Evolutionary conservation across 2,113 vertebrate genomes (phyloP), one percentile per base, ranked within the genome.

Genomic region (Leucopsar rothschildi): DNA sequence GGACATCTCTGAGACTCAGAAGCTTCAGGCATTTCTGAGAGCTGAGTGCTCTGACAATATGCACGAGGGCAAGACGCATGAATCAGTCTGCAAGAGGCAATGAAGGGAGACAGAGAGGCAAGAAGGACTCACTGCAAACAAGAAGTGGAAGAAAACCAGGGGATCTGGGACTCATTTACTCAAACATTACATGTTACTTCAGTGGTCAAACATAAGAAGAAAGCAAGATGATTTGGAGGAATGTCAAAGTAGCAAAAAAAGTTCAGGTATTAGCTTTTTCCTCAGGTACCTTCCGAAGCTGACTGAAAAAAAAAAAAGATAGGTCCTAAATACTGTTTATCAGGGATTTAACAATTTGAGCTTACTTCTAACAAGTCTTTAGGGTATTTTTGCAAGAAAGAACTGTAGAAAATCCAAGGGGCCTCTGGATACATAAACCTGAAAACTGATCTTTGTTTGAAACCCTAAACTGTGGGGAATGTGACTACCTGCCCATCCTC

Each of bases 221-320:
- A 78, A 81, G 27, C 9, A 71, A 28, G n/a, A 37, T 0, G 0
- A 77, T 0, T 78, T 14, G 6, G n/a, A 79, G 17, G 24, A 76
- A 28, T 52, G 68, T 65, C 22, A 20, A 87, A 88, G 29, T 5
- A 71, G 33, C 45, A 68, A 56, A 79, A 83, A 68, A 15, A 42
- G 53, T 25, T 85, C 49, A 60, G 17, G 7, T 84, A 60, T 17
- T n/a, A 61, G 60, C 14, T 39, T 75, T 71, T 63, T 10, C 10
- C 11, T 50, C 24, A 63, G 1, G 0, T 37, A n/a, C 15, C 7
- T 27, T 79, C 19, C 42, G 60, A 70, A 44, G 9, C 0, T 66
- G 15, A 5, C 12, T 31, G 21, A 81, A 37, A 37, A 37, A 37
- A 37, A 37, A 37, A 37, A 59, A 7, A 66, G 16, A 8, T 4